Conservation (phyloP, 2,888 invertebrate genomes). For the Malacosoma neustria region DNA sequence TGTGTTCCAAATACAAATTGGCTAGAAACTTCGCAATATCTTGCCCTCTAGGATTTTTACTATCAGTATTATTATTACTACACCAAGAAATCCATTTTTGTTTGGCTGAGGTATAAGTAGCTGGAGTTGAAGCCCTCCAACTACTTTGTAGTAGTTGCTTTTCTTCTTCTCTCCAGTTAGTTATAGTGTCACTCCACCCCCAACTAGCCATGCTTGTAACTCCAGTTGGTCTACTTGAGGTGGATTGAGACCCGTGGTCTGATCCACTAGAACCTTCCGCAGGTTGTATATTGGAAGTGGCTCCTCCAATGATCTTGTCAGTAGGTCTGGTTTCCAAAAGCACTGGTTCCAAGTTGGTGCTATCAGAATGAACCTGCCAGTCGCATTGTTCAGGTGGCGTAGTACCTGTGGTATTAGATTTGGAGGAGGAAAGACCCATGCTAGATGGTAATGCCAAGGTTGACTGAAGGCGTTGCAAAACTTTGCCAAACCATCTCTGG, state of each 20-base stretch:
- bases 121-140: too few relatives aligned
- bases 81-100: too few relatives aligned
- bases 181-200: too few relatives aligned
- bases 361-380: conserved; percentile 14
- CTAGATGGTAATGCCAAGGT: conserved; percentile 9
- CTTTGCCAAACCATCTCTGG: conserved; percentile 2
- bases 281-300: conserved; percentile 11
- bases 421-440: conserved; percentile 14
- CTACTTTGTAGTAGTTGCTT: too few relatives aligned
- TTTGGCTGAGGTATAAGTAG: too few relatives aligned
- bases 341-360: conserved; percentile 19
- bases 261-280: conserved; percentile 4
- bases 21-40: too few relatives aligned
- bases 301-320: conserved; percentile 13
- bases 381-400: conserved; percentile 11
- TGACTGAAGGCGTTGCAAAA: conserved; percentile 2
- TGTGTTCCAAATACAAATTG: too few relatives aligned
- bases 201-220: conserved; percentile 14
- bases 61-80: too few relatives aligned
- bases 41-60: too few relatives aligned
- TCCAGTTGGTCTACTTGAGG: conserved; percentile 11
- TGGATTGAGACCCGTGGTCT: conserved; percentile 8
- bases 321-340: conserved; percentile 22
- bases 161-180: too few relatives aligned
- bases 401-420: conserved; percentile 8